Percentiles rank a stretch among this genome's conserved stretches.
phyloP scores from a whole-genome alignment of 2,113 vertebrate species.

The Aviceda subcristata region DNA sequence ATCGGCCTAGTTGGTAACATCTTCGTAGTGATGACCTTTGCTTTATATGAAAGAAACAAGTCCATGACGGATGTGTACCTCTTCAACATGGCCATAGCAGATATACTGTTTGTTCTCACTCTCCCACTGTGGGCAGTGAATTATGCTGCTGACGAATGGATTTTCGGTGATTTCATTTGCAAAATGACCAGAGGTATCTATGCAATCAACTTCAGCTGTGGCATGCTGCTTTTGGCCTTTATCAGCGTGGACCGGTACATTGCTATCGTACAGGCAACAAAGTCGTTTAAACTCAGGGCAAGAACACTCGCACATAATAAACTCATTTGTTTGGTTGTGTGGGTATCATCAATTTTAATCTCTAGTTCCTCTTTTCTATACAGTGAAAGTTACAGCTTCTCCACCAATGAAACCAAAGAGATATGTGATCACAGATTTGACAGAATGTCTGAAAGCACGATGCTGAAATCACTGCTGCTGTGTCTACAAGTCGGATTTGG shows the following conservation, averaged over 20 bases:
- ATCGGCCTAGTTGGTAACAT: conserved; percentile 85
- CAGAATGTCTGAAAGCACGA: background rate
- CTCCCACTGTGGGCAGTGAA: conserved; percentile 85
- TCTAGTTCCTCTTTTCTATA: conserved; percentile 81
- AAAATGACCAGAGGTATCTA: conserved; percentile 84
- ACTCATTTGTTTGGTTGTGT: conserved; percentile 76
- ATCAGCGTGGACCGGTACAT: conserved; percentile 89
- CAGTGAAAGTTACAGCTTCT: conserved; percentile 40
- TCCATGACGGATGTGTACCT: conserved; percentile 92
- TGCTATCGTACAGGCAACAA: conserved; percentile 88
- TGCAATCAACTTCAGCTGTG: conserved; percentile 89
- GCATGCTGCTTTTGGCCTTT: conserved; percentile 87
- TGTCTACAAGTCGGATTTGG: conserved; percentile 79
- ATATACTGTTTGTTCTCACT: conserved; percentile 84
- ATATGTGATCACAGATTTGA: conserved; percentile 77
- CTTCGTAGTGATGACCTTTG: conserved; percentile 86
- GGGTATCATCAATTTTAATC: conserved; percentile 76
- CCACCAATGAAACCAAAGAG: background rate
- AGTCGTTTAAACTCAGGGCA: conserved; percentile 81
- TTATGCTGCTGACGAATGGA: conserved; percentile 71
- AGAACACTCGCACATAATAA: conserved; percentile 64
- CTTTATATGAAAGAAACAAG: conserved; percentile 81
- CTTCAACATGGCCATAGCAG: conserved; percentile 88
- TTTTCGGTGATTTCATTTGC: conserved; percentile 78
- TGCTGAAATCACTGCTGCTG: conserved; percentile 73